phyloP scores from a whole-genome alignment of 37 sponge, comb jelly and placozoan genomes.

The Theonella swinhoei region DNA sequence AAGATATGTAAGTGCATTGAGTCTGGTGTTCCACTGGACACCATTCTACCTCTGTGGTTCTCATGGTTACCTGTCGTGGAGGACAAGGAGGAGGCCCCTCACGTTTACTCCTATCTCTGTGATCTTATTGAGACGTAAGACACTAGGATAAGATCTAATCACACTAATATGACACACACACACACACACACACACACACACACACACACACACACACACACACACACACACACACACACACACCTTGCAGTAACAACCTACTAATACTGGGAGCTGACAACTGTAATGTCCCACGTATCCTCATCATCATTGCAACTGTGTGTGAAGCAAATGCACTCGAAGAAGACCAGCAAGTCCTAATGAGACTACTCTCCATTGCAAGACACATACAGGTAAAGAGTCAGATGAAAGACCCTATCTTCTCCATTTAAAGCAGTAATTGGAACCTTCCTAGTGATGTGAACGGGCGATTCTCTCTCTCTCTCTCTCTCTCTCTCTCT shows the following conservation, averaged over 20 bases:
- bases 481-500: not conserved
- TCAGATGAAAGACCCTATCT: not conserved
- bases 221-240: too few species aligned
- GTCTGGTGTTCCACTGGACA: conserved; percentile 78
- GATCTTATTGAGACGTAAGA: conserved; percentile 89
- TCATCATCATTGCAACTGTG: conserved; percentile 81
- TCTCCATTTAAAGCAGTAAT: not conserved
- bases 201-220: not conserved
- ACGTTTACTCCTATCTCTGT: conserved; percentile 92
- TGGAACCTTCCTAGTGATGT: too few species aligned
- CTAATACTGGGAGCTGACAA: conserved; percentile 81
- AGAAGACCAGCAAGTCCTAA: conserved; percentile 47
- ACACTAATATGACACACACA: too few species aligned
- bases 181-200: not conserved
- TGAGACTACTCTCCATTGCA: conserved; percentile 77
- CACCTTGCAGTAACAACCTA: conserved; percentile 76
- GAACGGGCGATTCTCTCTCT: too few species aligned
- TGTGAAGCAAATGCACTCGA: conserved; percentile 62
- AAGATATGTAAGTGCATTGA: conserved; percentile 93
- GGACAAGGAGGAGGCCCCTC: conserved; percentile 94
- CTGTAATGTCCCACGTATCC: conserved; percentile 79
- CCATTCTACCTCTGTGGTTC: conserved; percentile 85
- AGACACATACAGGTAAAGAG: conserved; percentile 85
- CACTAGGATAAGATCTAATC: not conserved
- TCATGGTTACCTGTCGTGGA: conserved; percentile 97